Percentiles rank a stretch among this genome's conserved stretches.
These are phyloP conservation scores for Sebastes schlegelii DNA, from an alignment of 2,113 vertebrate species.

Conservation along the genomic window DNA sequence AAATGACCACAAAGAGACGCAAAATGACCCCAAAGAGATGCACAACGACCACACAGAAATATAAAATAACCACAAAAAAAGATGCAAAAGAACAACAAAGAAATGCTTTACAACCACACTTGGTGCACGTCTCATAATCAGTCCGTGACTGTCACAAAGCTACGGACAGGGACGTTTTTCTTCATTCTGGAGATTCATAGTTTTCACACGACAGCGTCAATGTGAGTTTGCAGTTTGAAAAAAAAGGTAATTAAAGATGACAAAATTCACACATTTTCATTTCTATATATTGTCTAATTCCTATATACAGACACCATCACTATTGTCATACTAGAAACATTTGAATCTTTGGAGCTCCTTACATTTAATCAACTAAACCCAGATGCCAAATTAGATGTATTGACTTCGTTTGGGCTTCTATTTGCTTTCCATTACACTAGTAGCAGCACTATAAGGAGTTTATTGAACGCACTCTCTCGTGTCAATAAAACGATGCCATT, in stretches of 20 bases:
- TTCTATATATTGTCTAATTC: neutral
- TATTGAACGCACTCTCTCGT: constrained; percentile 18
- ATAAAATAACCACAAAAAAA: neutral
- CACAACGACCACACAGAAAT: neutral
- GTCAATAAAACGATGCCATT: constrained; percentile 44
- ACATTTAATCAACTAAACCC: constrained; percentile 17
- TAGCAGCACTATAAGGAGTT: constrained; percentile 5
- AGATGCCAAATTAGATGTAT: constrained; percentile 27
- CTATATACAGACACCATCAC: neutral
- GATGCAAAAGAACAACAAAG: neutral
- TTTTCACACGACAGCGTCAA: neutral
- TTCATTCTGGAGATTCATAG: neutral
- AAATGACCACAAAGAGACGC: neutral
- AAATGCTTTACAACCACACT: neutral
- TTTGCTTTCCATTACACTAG: constrained; percentile 14
- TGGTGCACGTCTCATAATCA: neutral
- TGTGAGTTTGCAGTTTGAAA: neutral
- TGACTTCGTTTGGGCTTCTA: constrained; percentile 36
- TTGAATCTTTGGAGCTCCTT: neutral
- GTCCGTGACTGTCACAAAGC: neutral
- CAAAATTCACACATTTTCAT: neutral
- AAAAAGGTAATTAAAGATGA: neutral
- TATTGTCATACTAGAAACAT: neutral
- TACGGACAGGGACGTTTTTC: neutral
- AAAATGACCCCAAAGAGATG: neutral